phyloP scores from a whole-genome alignment of 2,888 invertebrate genomes.

The Drosophila niveifrons region DNA sequence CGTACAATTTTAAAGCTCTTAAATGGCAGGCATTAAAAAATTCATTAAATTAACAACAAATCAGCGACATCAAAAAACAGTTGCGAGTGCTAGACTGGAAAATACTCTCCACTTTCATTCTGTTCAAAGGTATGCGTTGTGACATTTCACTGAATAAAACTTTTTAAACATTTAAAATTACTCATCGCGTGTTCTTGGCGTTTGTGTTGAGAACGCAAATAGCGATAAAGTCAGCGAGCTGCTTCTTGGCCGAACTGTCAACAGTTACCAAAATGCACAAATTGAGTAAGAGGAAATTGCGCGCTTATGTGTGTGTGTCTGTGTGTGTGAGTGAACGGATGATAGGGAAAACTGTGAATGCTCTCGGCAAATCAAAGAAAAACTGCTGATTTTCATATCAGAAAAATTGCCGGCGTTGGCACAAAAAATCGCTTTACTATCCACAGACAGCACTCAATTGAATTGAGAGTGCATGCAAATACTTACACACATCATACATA shows the following conservation, averaged over 20 bases:
- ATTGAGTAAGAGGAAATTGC: conserved; percentile 9
- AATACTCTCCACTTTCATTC: conserved; percentile 12
- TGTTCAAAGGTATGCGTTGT: neutral
- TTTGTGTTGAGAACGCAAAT: conserved; percentile 44
- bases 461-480: conserved; percentile 60
- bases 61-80: conserved; percentile 1
- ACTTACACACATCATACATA: conserved; percentile 9
- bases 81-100: neutral
- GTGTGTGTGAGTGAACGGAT: neutral
- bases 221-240: conserved; percentile 50
- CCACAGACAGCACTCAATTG: conserved; percentile 54
- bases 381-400: conserved; percentile 77
- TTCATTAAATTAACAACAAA: conserved; percentile 56
- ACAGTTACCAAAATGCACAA: conserved; percentile 60
- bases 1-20: conserved; percentile 40
- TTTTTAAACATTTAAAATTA: conserved; percentile 17
- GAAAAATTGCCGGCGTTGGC: conserved; percentile 70
- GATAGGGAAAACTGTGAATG: conserved; percentile 20
- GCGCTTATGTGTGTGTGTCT: neutral
- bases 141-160: neutral
- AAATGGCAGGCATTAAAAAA: conserved; percentile 58
- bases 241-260: conserved; percentile 52
- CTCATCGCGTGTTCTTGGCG: neutral
- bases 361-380: conserved; percentile 63
- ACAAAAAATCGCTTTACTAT: conserved; percentile 60